Percentiles rank a stretch among this genome's conserved stretches.
Evolutionary conservation across 1,140 invertebrate genomes (phyloP).

Genomic region (Macrostomum lignano): DNA sequence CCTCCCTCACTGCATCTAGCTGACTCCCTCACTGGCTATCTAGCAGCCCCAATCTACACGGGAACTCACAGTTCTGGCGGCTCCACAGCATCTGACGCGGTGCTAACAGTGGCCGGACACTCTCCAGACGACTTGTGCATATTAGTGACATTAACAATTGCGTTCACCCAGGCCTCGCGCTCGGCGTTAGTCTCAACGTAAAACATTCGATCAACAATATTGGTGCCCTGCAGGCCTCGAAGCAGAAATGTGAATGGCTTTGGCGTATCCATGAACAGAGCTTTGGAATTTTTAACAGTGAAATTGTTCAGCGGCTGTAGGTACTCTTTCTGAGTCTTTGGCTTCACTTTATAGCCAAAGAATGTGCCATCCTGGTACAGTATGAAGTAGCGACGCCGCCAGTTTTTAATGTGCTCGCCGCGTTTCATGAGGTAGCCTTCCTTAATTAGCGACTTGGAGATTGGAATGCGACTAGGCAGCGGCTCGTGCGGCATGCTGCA

Average conservation of each 20-base stretch:
- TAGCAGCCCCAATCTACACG: too few relatives aligned
- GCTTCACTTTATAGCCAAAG: slow-evolving; percentile 65
- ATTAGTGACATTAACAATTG: slow-evolving; percentile 10
- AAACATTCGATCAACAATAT: slow-evolving; percentile 87
- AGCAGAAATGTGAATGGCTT: slow-evolving; percentile 88
- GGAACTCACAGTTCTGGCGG: too few relatives aligned
- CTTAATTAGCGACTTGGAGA: slow-evolving; percentile 6
- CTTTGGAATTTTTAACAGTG: slow-evolving; percentile 73
- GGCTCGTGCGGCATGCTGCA: too few relatives aligned
- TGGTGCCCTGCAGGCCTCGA: slow-evolving; percentile 79
- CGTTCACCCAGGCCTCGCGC: slow-evolving; percentile 15
- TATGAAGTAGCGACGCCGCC: slow-evolving; percentile 79
- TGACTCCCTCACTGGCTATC: too few relatives aligned
- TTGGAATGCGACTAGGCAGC: not conserved
- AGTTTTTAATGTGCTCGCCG: slow-evolving; percentile 42
- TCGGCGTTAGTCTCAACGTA: slow-evolving; percentile 49
- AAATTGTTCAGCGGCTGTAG: slow-evolving; percentile 79
- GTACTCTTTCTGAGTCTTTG: slow-evolving; percentile 34
- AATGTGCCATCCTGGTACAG: slow-evolving; percentile 67
- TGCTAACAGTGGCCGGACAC: too few relatives aligned
- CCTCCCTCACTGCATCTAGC: too few relatives aligned
- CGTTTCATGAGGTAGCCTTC: slow-evolving; percentile 9
- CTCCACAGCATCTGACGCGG: too few relatives aligned
- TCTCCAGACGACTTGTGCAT: not conserved
- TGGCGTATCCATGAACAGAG: slow-evolving; percentile 72